Base-by-base conservation (phyloP, 2,888 invertebrate genomes). In the Saturnia japonica region DNA sequence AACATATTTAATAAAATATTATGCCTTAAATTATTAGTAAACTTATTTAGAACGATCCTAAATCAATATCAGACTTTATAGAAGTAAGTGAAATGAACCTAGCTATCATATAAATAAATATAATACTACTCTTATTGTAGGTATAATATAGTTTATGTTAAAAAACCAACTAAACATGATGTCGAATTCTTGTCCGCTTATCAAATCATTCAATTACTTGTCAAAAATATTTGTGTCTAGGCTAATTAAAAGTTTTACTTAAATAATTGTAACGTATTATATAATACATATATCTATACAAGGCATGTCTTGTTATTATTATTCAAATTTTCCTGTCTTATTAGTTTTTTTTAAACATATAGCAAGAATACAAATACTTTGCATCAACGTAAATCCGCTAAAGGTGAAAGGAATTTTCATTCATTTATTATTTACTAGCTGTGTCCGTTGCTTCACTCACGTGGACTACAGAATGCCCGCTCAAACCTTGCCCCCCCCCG, bases 221-320 rank as follows among this genome's bases (percentile, higher is more conserved):
- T 54, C 40, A 67, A 67, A 68, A 19, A 54, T 69, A 69, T 64
- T n/a, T 40, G 64, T 64, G 25, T 64, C 67, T 70, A 71, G 47
- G 69, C 16, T 69, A 71, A 14, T 43, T 40, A 1, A 72, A 74
- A 75, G 75, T 77, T 73, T 80, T 80, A 75, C 72, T 74, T 78
- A 78, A 82, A 81, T 78, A 80, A 82, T 79, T 81, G 79, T 77
- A 78, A 64, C 14, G 40, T 64, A 40, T 64, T 54, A 12, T 34
- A 28, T 68, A 68, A 76, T 78, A 77, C 69, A 82, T 80, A 80
- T 78, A 83, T 84, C 76, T 82, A 81, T 83, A 83, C 80, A 84
- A 75, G 78, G 80, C 81, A 84, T 74, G 74, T 71, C 72, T 79
- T 81, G 76, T 83, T 77, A 74, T 80, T 80, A 68, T 72, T 80